phyloP scores from a whole-genome alignment of 2,113 vertebrate genomes.

The Thunnus maccoyii region DNA sequence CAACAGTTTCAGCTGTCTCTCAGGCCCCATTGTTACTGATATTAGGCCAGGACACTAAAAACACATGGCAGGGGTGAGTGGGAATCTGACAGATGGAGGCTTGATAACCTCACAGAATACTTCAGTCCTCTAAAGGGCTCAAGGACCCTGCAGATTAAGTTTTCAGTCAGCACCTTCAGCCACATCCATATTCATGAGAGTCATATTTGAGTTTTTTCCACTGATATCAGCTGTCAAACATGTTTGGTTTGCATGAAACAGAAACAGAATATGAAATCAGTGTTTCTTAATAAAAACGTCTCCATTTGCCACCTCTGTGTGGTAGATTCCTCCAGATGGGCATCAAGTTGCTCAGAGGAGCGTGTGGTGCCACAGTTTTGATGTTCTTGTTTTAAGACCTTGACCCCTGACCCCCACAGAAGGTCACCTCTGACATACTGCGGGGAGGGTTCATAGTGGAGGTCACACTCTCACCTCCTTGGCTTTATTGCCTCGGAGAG shows the following conservation, averaged over 20 bases:
- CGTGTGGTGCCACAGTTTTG: conserved; percentile 47
- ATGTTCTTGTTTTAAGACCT: conserved; percentile 75
- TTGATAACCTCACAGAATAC: conserved; percentile 42
- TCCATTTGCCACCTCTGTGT: not conserved
- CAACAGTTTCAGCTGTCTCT: conserved; percentile 39
- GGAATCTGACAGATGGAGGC: conserved; percentile 71
- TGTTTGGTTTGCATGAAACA: conserved; percentile 25
- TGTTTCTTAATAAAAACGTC: not conserved
- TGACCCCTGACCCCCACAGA: conserved; percentile 78
- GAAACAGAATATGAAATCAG: not conserved
- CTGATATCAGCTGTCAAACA: conserved; percentile 8
- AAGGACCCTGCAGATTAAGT: conserved; percentile 52
- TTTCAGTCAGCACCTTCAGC: conserved; percentile 41
- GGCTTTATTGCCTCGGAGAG: conserved; percentile 65
- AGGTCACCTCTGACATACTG: conserved; percentile 74
- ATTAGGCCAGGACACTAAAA: conserved; percentile 22
- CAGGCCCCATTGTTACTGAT: conserved; percentile 48
- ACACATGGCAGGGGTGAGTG: conserved; percentile 51
- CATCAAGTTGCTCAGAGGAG: conserved; percentile 62
- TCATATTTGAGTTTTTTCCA: conserved; percentile 4
- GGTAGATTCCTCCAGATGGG: conserved; percentile 72
- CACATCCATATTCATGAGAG: conserved; percentile 54
- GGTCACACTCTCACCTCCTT: conserved; percentile 74
- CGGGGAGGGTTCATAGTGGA: conserved; percentile 49
- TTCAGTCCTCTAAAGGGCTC: conserved; percentile 27